A percentile compares a stretch with the other conserved stretches of the same genome.
These are phyloP conservation scores for Eupelmus urozonus DNA, from an alignment of 2,888 invertebrate species.

Conservation along the genomic window DNA sequence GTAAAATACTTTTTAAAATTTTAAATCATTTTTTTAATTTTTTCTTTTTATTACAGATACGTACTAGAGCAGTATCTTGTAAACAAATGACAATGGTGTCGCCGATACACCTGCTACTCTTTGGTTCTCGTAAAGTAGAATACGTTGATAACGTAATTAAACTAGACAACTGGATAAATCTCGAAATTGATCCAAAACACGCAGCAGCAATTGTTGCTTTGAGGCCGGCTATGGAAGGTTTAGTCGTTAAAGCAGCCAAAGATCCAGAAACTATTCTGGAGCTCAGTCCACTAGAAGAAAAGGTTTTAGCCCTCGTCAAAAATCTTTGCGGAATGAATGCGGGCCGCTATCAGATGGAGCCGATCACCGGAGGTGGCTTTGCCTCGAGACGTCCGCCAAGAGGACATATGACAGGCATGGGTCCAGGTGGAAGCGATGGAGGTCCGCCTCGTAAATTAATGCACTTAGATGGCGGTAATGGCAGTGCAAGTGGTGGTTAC, in stretches of 20 bases:
- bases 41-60: slow-evolving; percentile 80
- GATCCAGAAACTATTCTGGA: slow-evolving; percentile 88
- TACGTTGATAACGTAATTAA: slow-evolving; percentile 86
- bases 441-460: slow-evolving; percentile 76
- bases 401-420: slow-evolving; percentile 73
- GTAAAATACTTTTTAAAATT: background rate
- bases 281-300: slow-evolving; percentile 81
- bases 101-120: slow-evolving; percentile 93
- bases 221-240: slow-evolving; percentile 91
- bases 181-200: slow-evolving; percentile 87
- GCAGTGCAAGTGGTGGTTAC: slow-evolving; percentile 67
- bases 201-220: slow-evolving; percentile 92
- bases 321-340: slow-evolving; percentile 88
- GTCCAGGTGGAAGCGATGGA: slow-evolving; percentile 62
- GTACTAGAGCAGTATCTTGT: slow-evolving; percentile 96
- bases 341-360: slow-evolving; percentile 84
- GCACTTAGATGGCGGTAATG: slow-evolving; percentile 66
- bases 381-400: slow-evolving; percentile 79
- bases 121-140: slow-evolving; percentile 93
- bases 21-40: slow-evolving; percentile 72
- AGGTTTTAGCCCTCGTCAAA: slow-evolving; percentile 85
- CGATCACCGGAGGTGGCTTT: slow-evolving; percentile 78
- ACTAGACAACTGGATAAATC: slow-evolving; percentile 96
- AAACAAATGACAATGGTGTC: slow-evolving; percentile 98
- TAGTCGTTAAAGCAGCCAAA: slow-evolving; percentile 88